Base-by-base conservation (phyloP, 2,888 invertebrate species). In the Lasioglossum marginatum region DNA sequence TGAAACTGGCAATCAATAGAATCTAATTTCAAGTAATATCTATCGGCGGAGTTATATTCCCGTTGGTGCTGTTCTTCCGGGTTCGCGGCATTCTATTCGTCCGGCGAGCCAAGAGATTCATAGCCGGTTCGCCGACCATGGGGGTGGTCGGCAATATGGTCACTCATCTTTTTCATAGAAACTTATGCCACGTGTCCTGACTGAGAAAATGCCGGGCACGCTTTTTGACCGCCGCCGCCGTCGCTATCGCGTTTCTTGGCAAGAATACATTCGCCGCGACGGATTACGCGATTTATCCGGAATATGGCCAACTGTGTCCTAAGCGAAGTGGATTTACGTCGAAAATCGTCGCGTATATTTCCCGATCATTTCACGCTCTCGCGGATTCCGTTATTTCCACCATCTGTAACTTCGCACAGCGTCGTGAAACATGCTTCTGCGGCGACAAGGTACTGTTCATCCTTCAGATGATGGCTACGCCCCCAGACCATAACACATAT, bases 221-320 rank as follows among this genome's bases (percentile, higher is more conserved):
- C 27, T 86, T 86, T 80, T 79, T 63, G 79, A 86, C 84, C 82
- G 43, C n/a, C 57, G 57, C 6, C 8, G 45, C n/a, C 73, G 23
- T 1, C 60, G 72, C 70, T 52, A 77, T 82, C 72, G 43, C 57
- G 71, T 27, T 79, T 87, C 86, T 87, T 86, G 87, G 86, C 86
- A 79, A 79, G 86, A 71, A 77, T 83, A 79, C 77, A 80, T 83
- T 81, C 72, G 19, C 70, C 48, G 72, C 77, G 82, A 87, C 60
- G 79, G 79, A 81, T 83, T 57, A 73, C 70, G 63, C 63, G 77
- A 81, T 63, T 86, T 83, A 86, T 79, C 77, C 87, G 81, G 87
- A 83, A 83, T 81, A 86, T 79, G 81, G 86, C 86, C 87, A 83
- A 87, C 79, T 79, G 60, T 77, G 77, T 75, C 48, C 73, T 70